These are phyloP conservation scores for Etheostoma nigrum DNA, from an alignment of 2,797 vertebrate species.

Conservation along the genomic window DNA sequence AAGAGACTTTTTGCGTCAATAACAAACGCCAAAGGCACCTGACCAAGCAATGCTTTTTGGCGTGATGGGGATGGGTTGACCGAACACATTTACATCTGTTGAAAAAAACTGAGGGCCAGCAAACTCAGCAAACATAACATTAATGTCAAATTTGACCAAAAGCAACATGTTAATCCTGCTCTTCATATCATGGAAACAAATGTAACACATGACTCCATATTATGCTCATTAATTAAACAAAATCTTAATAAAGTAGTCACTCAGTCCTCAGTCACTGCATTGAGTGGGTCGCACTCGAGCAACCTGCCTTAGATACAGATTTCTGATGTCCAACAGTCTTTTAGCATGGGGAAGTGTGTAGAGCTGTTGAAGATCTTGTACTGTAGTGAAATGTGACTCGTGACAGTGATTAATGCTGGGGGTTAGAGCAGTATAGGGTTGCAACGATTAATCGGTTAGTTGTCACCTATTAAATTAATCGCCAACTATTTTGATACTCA, in stretches of 20 bases:
- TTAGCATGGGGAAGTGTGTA: too few relatives aligned
- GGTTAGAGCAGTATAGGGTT: background rate
- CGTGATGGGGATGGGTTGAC: background rate
- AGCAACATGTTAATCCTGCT: background rate
- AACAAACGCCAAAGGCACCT: too few relatives aligned
- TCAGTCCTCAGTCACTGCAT: background rate
- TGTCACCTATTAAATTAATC: too few relatives aligned
- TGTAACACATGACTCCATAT: background rate
- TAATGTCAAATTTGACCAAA: constrained; percentile 2
- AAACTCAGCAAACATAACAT: background rate
- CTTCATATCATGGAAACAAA: constrained; percentile 14
- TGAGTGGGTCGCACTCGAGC: background rate
- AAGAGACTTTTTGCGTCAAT: too few relatives aligned
- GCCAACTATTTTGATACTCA: too few relatives aligned
- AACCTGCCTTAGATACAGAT: background rate
- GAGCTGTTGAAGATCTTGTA: too few relatives aligned
- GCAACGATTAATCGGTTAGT: too few relatives aligned
- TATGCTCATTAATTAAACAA: background rate
- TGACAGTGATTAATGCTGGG: background rate
- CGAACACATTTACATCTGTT: background rate
- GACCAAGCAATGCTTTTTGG: too few relatives aligned
- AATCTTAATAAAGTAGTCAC: background rate
- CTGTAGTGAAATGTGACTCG: background rate
- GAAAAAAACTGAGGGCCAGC: background rate
- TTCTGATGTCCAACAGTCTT: background rate